phyloP scores from a whole-genome alignment of 1,140 invertebrate genomes.

The Brachionus angularis region DNA sequence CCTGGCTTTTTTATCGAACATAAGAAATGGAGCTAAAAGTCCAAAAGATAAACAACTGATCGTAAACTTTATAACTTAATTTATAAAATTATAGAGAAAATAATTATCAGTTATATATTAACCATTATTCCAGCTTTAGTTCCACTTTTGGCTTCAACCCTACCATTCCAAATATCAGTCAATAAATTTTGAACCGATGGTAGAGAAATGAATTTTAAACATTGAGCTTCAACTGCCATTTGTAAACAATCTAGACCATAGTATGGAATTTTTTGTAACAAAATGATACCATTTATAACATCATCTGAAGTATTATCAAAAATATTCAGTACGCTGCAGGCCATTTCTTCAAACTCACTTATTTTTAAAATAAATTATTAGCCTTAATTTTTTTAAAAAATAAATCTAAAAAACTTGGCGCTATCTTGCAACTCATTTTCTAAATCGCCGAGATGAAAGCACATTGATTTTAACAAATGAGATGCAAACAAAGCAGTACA shows the following conservation, averaged over 20 bases:
- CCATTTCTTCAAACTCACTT: slow-evolving; percentile 53
- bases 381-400: not conserved
- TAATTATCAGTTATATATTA: not conserved
- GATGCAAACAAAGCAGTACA: slow-evolving; percentile 51
- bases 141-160: slow-evolving; percentile 1
- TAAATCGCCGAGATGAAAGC: slow-evolving; percentile 49
- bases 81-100: too few relatives aligned
- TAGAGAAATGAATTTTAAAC: slow-evolving; percentile 17
- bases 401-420: slow-evolving; percentile 44
- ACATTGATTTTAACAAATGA: slow-evolving; percentile 49
- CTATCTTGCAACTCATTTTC: slow-evolving; percentile 46
- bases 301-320: slow-evolving; percentile 42
- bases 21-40: not conserved
- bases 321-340: slow-evolving; percentile 50
- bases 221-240: slow-evolving; percentile 29
- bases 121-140: slow-evolving; percentile 16
- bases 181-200: slow-evolving; percentile 35
- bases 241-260: slow-evolving; percentile 30
- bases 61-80: too few relatives aligned
- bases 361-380: slow-evolving; percentile 30
- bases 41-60: slow-evolving; percentile 12
- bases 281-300: slow-evolving; percentile 36
- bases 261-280: slow-evolving; percentile 39
- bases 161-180: slow-evolving; percentile 38
- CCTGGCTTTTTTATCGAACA: not conserved